These are phyloP conservation scores for Galemys pyrenaicus DNA, from an alignment of 2,113 vertebrate species.

Conservation along the genomic window DNA sequence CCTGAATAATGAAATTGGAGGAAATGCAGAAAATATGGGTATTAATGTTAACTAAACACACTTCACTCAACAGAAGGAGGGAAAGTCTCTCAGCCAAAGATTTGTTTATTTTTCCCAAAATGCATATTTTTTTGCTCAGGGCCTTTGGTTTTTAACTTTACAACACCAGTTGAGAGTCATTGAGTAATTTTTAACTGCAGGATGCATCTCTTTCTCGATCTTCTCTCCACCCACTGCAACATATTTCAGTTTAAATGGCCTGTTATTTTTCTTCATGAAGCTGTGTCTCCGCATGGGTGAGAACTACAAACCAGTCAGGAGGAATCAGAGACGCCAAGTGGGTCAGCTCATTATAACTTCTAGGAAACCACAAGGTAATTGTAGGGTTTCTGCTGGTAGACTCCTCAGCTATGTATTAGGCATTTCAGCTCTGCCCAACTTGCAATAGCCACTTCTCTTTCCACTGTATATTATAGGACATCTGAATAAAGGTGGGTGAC, in stretches of 20 bases:
- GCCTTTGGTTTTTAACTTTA: background rate
- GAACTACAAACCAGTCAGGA: constrained; percentile 34
- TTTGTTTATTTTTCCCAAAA: constrained; percentile 36
- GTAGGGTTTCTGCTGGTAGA: background rate
- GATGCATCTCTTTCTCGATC: background rate
- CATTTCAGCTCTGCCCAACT: accelerated
- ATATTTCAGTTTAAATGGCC: constrained; percentile 7
- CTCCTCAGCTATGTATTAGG: background rate
- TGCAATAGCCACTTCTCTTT: background rate
- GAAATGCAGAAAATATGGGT: constrained; percentile 18
- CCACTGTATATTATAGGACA: accelerated
- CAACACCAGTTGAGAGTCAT: background rate
- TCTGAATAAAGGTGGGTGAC: background rate
- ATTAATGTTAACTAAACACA: constrained; percentile 13
- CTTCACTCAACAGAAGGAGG: background rate
- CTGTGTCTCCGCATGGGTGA: background rate
- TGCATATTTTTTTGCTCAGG: background rate
- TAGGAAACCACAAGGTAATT: constrained; percentile 62
- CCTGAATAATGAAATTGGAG: constrained; percentile 51
- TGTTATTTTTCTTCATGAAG: constrained; percentile 10
- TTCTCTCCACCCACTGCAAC: background rate
- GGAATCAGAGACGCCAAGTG: constrained; percentile 3
- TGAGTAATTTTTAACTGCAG: constrained; percentile 52
- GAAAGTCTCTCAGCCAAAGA: background rate
- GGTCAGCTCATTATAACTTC: constrained; percentile 29